Conservation (phyloP, 2,113 vertebrate species). For the Oreochromis spilurus region DNA sequence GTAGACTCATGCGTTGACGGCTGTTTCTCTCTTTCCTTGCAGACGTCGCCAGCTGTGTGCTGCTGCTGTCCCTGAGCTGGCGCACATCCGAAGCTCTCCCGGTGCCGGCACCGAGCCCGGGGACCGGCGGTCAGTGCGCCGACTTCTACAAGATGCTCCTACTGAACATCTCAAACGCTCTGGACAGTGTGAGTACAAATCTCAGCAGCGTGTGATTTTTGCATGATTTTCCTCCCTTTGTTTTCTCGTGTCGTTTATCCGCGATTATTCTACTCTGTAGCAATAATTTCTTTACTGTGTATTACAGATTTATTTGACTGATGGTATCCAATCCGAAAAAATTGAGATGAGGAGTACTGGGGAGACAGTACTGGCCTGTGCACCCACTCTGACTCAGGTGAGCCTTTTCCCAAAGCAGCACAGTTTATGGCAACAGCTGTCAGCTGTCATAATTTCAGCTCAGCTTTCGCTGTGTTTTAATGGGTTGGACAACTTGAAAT, state of each 20-base stretch:
- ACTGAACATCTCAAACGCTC: neutral
- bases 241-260: neutral
- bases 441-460: neutral
- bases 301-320: constrained; percentile 30
- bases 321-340: constrained; percentile 23
- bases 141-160: constrained; percentile 23
- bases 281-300: neutral
- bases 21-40: neutral
- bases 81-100: neutral
- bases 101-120: neutral
- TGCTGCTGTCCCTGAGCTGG: constrained; percentile 15
- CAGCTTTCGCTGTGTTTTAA: neutral
- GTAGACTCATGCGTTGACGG: neutral
- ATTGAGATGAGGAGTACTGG: neutral
- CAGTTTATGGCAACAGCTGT: neutral
- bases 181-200: constrained; percentile 38
- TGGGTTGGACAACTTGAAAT: neutral
- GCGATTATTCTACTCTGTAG: neutral
- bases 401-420: neutral
- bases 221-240: neutral
- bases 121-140: neutral
- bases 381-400: constrained; percentile 48
- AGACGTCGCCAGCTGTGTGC: constrained; percentile 33
- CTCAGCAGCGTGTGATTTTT: neutral
- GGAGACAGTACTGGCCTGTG: constrained; percentile 48